Base-by-base conservation (phyloP, 2,113 vertebrate species). In the Tragelaphus buxtoni region DNA sequence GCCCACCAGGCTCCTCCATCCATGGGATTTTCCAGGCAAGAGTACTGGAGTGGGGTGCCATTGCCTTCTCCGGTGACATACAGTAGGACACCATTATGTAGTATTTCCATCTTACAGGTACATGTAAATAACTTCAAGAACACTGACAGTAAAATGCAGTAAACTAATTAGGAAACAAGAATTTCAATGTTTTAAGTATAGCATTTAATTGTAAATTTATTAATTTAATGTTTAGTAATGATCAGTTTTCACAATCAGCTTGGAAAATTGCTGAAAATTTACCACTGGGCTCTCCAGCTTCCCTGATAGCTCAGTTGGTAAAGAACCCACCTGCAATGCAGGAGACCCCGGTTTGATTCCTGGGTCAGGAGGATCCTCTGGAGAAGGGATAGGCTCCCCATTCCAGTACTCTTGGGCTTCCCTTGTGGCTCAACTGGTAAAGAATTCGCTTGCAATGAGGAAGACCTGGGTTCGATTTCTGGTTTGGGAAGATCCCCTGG, bases 221-320 rank as follows among this genome's bases (percentile, higher is more conserved):
- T 72, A 74, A 89, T 74, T 95, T 87, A 77, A 83, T 65, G 51
- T 94, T 96, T 79, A 81, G 20, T 55, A 92, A 74, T 80, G 32
- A 90, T 18, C 42, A 17, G 61, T 26, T 74, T 87, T 80, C 74
- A 85, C 60, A 72, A 85, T 45, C 30, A 80, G 45, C 13, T 91
- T 95, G 77, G 45, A 85, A 56, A 88, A 89, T 88, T 69, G 91
- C 82, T 72, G 56, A 83, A 69, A 91, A 87, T 74, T 76, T 65
- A 65, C 93, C 26, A n/a, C 12, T 81, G 18, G 8, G 30, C 26
- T 56, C 11, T 82, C 42, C 20, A 72, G n/a, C n/a, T 69, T 69
- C 18, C n/a, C n/a, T 69, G 18, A 35, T 22, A 35, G 63, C n/a
- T 69, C 63, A 35, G n/a, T 20, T 69, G 63, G n/a, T 69, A 69